phyloP scores from a whole-genome alignment of 2,888 invertebrate genomes.

The Phasia obesa region DNA sequence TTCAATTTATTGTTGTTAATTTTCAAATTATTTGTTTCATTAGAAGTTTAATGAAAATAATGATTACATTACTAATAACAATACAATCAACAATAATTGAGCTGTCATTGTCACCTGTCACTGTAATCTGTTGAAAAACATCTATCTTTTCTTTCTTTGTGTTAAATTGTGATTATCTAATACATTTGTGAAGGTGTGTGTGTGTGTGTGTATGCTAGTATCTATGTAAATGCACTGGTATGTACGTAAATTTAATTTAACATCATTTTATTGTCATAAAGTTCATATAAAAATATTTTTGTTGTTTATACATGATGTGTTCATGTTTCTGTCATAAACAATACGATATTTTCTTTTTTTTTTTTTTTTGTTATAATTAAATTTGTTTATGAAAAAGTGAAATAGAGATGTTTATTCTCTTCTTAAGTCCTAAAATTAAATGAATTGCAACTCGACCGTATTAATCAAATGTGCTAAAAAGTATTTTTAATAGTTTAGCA shows the following conservation, averaged over 20 bases:
- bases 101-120: slow-evolving; percentile 81
- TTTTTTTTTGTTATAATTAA: slow-evolving; percentile 17
- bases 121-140: slow-evolving; percentile 67
- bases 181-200: slow-evolving; percentile 1
- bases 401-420: not conserved
- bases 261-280: slow-evolving; percentile 46
- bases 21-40: slow-evolving; percentile 55
- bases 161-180: slow-evolving; percentile 49
- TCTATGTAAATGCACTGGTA: not conserved
- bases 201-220: no score
- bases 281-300: no score
- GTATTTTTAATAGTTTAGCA: no score
- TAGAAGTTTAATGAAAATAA: slow-evolving; percentile 42
- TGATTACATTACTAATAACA: slow-evolving; percentile 32
- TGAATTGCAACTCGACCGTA: no score
- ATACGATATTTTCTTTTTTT: slow-evolving; percentile 22
- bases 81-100: slow-evolving; percentile 75
- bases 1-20: slow-evolving; percentile 36
- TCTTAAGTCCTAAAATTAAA: no score
- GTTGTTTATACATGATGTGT: slow-evolving; percentile 29
- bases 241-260: slow-evolving; percentile 42
- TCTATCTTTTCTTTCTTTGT: slow-evolving; percentile 56
- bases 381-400: no score
- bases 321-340: slow-evolving; percentile 58
- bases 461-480: no score